Conservation (phyloP, 2,113 vertebrate species). For the Bettongia penicillata region DNA sequence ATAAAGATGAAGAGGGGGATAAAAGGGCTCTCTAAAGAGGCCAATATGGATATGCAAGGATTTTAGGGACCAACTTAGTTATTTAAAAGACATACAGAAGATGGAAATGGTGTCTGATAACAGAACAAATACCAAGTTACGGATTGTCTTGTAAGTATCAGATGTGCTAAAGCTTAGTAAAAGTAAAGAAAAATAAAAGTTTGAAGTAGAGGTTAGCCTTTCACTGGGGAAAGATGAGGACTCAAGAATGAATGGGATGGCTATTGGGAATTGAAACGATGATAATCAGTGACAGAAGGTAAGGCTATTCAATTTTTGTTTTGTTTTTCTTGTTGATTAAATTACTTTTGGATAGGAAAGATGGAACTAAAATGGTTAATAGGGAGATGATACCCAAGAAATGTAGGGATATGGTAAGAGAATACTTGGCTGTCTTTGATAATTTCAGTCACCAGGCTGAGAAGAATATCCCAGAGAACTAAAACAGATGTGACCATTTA, state of each 20-base stretch:
- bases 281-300: not conserved
- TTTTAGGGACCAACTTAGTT: not conserved
- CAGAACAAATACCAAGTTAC: not conserved
- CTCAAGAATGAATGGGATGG: not conserved
- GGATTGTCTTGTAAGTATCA: not conserved
- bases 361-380: not conserved
- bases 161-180: not conserved
- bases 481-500: not conserved
- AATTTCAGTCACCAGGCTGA: not conserved
- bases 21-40: not conserved
- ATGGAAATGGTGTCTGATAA: not conserved
- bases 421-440: not conserved
- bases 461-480: not conserved
- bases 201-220: not conserved
- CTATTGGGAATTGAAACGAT: not conserved
- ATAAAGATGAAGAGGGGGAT: not conserved
- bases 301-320: not conserved
- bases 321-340: not conserved
- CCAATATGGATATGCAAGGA: not conserved
- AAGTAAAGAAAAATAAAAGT: not conserved
- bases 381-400: not conserved
- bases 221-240: not conserved
- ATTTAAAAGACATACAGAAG: not conserved
- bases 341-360: not conserved
- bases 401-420: not conserved